Conservation (phyloP, 2,888 invertebrate genomes). For the Zygogramma bicolorata region DNA sequence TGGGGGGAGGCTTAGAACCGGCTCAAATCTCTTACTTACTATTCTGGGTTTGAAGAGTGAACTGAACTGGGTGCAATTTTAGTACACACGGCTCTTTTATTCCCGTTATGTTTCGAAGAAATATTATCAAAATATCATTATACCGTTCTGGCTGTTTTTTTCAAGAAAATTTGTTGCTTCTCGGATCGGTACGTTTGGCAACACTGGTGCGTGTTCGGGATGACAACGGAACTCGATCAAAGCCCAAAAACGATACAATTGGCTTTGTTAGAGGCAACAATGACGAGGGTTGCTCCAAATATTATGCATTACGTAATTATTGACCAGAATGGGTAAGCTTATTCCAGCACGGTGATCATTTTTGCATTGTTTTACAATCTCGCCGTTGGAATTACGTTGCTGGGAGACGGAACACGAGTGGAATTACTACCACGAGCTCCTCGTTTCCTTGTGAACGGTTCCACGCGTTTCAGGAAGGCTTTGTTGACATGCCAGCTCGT, state of each 20-base stretch:
- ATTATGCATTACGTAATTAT: background rate
- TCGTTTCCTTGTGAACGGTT: background rate
- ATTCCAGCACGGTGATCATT: background rate
- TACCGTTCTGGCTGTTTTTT: too few relatives aligned
- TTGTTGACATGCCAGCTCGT: background rate
- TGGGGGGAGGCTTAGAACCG: too few relatives aligned
- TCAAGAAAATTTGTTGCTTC: too few relatives aligned
- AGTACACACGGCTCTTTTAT: too few relatives aligned
- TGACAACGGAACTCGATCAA: constrained; percentile 30
- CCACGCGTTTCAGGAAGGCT: background rate
- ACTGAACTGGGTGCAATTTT: too few relatives aligned
- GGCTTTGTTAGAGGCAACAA: constrained; percentile 12
- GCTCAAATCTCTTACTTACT: too few relatives aligned
- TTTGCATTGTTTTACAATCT: background rate
- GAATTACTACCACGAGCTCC: background rate
- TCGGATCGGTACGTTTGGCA: too few relatives aligned
- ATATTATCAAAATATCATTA: too few relatives aligned
- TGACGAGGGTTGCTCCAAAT: background rate
- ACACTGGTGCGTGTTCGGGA: too few relatives aligned
- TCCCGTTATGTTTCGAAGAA: too few relatives aligned
- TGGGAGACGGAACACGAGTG: background rate
- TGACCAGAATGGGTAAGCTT: background rate
- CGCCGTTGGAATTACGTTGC: background rate
- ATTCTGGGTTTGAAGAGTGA: too few relatives aligned
- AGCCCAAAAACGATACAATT: constrained; percentile 27